Percentiles rank a stretch among this genome's conserved stretches.
Conservation (phyloP, 92 coral and sea anemone species). For the Scolanthus callimorphus region DNA sequence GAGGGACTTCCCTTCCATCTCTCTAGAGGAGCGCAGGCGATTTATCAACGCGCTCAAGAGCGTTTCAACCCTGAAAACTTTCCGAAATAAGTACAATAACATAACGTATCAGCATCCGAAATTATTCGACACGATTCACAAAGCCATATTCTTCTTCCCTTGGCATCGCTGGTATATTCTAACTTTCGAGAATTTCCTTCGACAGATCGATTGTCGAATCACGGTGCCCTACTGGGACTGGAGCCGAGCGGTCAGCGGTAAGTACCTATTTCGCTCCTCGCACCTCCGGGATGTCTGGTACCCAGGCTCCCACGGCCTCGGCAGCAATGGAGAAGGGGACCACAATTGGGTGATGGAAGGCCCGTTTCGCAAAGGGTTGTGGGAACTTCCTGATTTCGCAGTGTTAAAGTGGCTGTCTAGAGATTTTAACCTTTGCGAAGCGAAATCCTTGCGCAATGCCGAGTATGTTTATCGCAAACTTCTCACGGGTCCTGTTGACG, state of each 20-base stretch:
- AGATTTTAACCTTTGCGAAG: slow-evolving; percentile 15
- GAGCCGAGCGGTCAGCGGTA: slow-evolving; percentile 55
- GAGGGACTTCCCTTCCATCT: slow-evolving; percentile 40
- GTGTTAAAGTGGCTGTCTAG: slow-evolving; percentile 34
- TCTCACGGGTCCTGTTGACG: slow-evolving; percentile 9
- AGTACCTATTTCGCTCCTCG: slow-evolving; percentile 47
- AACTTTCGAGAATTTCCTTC: slow-evolving; percentile 55
- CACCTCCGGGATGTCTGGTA: slow-evolving; percentile 53
- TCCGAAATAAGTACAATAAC: slow-evolving; percentile 13
- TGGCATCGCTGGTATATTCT: slow-evolving; percentile 69
- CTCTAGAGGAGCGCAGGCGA: slow-evolving; percentile 14
- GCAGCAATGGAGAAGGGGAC: slow-evolving; percentile 42
- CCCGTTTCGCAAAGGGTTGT: slow-evolving; percentile 33
- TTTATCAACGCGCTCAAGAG: slow-evolving; percentile 38
- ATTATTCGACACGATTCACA: slow-evolving; percentile 10
- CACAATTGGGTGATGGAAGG: slow-evolving; percentile 40
- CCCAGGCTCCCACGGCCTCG: slow-evolving; percentile 31
- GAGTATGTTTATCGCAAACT: slow-evolving; percentile 1
- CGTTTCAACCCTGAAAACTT: slow-evolving; percentile 14
- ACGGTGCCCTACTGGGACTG: slow-evolving; percentile 81
- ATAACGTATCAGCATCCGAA: slow-evolving; percentile 5
- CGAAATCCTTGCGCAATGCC: slow-evolving; percentile 5
- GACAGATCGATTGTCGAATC: slow-evolving; percentile 48
- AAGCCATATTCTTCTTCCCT: slow-evolving; percentile 45
- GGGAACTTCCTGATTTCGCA: slow-evolving; percentile 13